phyloP scores from a whole-genome alignment of 2,797 vertebrate genomes.

The Rhyacichthys aspro region DNA sequence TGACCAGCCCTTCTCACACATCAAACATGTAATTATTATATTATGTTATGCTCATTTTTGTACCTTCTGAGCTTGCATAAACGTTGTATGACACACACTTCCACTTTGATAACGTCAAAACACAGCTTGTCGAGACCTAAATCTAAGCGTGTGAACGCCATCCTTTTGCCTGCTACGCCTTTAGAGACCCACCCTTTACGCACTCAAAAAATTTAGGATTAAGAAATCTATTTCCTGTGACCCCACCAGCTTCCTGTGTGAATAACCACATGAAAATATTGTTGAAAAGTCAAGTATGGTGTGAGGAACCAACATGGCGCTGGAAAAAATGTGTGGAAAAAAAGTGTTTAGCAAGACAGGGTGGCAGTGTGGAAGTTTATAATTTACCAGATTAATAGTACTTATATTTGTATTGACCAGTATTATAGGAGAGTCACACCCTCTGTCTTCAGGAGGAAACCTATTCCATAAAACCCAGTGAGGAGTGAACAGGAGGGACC shows the following conservation, averaged over 20 bases:
- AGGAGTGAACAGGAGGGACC: too few relatives aligned
- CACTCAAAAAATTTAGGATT: slow-evolving; percentile 67
- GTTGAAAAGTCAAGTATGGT: not conserved
- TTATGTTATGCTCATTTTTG: not conserved
- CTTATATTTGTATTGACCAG: too few relatives aligned
- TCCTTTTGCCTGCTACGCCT: slow-evolving; percentile 14
- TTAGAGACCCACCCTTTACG: slow-evolving; percentile 42
- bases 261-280: slow-evolving; percentile 23
- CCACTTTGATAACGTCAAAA: not conserved
- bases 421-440: too few relatives aligned
- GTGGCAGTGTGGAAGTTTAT: too few relatives aligned
- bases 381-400: too few relatives aligned
- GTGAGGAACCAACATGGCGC: too few relatives aligned
- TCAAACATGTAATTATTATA: too few relatives aligned
- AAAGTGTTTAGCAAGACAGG: too few relatives aligned
- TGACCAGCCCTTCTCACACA: too few relatives aligned
- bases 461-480: too few relatives aligned
- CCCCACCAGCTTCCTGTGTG: slow-evolving; percentile 56
- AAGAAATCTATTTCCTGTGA: slow-evolving; percentile 74
- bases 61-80: not conserved
- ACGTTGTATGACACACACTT: not conserved
- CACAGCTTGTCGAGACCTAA: not conserved
- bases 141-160: slow-evolving; percentile 9
- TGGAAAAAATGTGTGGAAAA: too few relatives aligned
- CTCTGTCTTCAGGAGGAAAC: too few relatives aligned